phyloP scores from a whole-genome alignment of 1,140 invertebrate genomes.

The Gryllus bimaculatus region DNA sequence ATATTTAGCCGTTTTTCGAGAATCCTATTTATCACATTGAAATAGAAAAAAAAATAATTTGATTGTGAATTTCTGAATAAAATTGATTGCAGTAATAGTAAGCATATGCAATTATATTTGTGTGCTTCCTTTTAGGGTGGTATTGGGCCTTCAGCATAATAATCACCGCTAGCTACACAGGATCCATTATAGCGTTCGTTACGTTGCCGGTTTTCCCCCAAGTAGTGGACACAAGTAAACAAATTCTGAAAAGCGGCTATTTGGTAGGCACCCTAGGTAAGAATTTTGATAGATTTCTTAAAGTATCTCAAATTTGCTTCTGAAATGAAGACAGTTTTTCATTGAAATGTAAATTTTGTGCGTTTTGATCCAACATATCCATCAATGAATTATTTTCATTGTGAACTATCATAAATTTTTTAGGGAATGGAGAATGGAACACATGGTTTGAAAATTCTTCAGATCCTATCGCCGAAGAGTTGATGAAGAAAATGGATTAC shows the following conservation, averaged over 20 bases:
- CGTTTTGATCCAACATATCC: too few species aligned
- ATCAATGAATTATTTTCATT: not conserved
- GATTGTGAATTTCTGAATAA: too few species aligned
- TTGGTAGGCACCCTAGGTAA: conserved; percentile 50
- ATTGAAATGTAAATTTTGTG: too few species aligned
- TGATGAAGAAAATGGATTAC: conserved; percentile 53
- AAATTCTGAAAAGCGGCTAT: conserved; percentile 48
- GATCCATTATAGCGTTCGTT: conserved; percentile 69
- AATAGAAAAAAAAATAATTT: too few species aligned
- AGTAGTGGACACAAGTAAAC: conserved; percentile 51
- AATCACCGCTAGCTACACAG: conserved; percentile 66
- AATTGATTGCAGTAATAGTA: too few species aligned
- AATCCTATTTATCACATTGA: too few species aligned
- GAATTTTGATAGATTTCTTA: not conserved
- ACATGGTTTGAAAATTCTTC: conserved; percentile 52
- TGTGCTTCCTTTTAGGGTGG: conserved; percentile 38
- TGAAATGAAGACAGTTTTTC: not conserved
- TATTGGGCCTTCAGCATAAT: conserved; percentile 75
- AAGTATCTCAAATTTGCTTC: too few species aligned
- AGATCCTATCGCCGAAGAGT: conserved; percentile 38
- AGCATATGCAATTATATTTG: too few species aligned
- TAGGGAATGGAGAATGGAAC: conserved; percentile 61
- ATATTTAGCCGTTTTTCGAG: too few species aligned
- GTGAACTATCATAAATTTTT: conserved; percentile 4
- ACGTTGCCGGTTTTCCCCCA: conserved; percentile 59